phyloP scores from a whole-genome alignment of 53 echinoderm and acorn worm genomes.

The Paracentrotus lividus region DNA sequence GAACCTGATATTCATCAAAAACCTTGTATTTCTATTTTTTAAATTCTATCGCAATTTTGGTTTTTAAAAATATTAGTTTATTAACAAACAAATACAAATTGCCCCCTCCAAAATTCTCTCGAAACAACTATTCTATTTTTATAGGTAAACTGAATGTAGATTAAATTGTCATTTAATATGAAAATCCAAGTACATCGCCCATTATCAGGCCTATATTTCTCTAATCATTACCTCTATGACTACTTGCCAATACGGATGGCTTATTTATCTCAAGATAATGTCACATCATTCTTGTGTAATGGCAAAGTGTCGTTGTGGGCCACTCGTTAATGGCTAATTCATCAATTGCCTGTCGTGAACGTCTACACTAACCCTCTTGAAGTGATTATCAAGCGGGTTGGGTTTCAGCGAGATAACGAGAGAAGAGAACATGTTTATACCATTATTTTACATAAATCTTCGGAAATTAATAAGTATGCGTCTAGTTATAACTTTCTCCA shows the following conservation, averaged over 20 bases:
- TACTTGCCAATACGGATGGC: not conserved
- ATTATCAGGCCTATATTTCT: not conserved
- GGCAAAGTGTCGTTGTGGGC: not conserved
- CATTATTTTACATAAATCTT: not conserved
- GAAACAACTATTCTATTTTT: not conserved
- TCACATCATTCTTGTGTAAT: not conserved
- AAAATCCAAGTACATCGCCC: not conserved
- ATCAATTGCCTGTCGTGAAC: not conserved
- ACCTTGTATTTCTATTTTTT: too few species aligned
- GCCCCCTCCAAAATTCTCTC: not conserved
- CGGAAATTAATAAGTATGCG: not conserved
- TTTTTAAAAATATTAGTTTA: too few species aligned
- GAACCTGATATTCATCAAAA: too few species aligned
- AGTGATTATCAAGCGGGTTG: not conserved
- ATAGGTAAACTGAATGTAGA: not conserved
- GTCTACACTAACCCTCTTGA: slow-evolving; percentile 8
- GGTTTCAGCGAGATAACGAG: not conserved
- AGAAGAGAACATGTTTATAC: not conserved
- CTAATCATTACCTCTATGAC: not conserved
- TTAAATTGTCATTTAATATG: not conserved
- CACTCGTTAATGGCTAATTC: not conserved
- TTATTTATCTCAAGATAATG: not conserved
- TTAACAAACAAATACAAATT: not conserved
- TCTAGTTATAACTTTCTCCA: not conserved
- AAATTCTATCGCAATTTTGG: too few species aligned